These are phyloP conservation scores for Macquaria australasica DNA, from an alignment of 2,113 vertebrate genomes.

Conservation along the genomic window DNA sequence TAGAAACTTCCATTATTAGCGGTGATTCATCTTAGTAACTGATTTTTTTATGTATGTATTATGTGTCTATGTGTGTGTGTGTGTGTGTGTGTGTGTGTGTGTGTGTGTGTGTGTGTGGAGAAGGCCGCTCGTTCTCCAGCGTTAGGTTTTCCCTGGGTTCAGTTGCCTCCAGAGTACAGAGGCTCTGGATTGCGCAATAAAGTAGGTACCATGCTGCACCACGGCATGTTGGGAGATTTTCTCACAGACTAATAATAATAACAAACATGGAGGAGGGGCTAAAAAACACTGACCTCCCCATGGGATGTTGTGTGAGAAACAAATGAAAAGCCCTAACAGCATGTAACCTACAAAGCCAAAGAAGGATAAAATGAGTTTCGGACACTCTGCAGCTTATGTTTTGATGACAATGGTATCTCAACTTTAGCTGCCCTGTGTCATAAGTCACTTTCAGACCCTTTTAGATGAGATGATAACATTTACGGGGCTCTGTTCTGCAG, in stretches of 20 bases:
- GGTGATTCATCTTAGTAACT: constrained; percentile 16
- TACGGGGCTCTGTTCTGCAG: background rate
- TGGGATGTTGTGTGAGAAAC: constrained; percentile 32
- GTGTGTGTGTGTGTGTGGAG: constrained; percentile 76
- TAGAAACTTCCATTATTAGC: constrained; percentile 6
- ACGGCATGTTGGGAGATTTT: constrained; percentile 68
- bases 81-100: constrained; percentile 38
- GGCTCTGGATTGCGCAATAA: constrained; percentile 87
- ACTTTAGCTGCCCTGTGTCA: background rate
- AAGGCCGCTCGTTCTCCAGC: constrained; percentile 76
- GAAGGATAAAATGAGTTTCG: background rate
- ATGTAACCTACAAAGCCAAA: background rate
- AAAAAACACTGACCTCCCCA: background rate
- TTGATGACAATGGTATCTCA: background rate
- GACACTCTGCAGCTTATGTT: background rate
- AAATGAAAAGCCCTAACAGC: background rate
- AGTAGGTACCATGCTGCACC: constrained; percentile 84
- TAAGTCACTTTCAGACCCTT: background rate
- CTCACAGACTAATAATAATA: constrained; percentile 35
- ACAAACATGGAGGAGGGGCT: background rate
- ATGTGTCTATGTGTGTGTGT: constrained; percentile 21
- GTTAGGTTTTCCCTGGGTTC: constrained; percentile 87
- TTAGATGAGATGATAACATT: background rate
- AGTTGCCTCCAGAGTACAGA: constrained; percentile 89
- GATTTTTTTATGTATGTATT: constrained; percentile 26